A percentile compares a stretch with the other conserved stretches of the same genome.
phyloP scores from a whole-genome alignment of 2,888 invertebrate species.

The Parochlus steinenii region DNA sequence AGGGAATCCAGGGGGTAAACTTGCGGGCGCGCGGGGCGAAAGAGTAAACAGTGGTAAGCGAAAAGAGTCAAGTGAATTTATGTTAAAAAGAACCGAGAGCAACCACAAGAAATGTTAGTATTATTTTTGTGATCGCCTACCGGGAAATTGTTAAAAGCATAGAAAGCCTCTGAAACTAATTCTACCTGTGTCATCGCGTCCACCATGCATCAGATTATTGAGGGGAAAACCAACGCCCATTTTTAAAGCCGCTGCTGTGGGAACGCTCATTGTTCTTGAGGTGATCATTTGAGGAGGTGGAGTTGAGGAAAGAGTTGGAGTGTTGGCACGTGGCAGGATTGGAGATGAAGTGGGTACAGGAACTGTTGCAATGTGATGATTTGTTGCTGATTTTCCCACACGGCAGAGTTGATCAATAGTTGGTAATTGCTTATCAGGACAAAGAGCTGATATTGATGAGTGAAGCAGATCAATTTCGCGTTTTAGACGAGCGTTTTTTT shows the following conservation, averaged over 20 bases:
- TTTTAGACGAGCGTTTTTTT: constrained; percentile 40
- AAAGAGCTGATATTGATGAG: constrained; percentile 39
- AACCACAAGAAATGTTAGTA: background rate
- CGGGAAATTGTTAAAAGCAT: background rate
- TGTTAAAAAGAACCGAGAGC: background rate
- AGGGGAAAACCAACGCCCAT: constrained; percentile 76
- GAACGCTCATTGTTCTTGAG: constrained; percentile 51
- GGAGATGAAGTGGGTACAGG: constrained; percentile 26
- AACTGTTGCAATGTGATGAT: constrained; percentile 29
- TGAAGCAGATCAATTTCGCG: constrained; percentile 44
- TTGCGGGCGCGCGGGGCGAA: background rate
- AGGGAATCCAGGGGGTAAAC: background rate
- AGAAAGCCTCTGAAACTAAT: too few species aligned
- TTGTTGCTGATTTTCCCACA: constrained; percentile 30
- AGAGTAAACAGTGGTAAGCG: background rate
- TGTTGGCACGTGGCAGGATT: constrained; percentile 2
- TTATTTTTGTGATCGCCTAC: background rate
- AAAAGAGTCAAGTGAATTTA: background rate
- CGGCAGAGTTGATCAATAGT: constrained; percentile 42
- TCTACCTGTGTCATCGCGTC: constrained; percentile 53
- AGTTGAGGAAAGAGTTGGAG: constrained; percentile 7
- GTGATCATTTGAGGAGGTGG: constrained; percentile 20
- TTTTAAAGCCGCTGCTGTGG: constrained; percentile 69
- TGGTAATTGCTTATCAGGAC: constrained; percentile 41
- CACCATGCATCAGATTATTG: constrained; percentile 44